Base-by-base conservation (phyloP, 2,797 vertebrate species). In the Psittacula echo region DNA sequence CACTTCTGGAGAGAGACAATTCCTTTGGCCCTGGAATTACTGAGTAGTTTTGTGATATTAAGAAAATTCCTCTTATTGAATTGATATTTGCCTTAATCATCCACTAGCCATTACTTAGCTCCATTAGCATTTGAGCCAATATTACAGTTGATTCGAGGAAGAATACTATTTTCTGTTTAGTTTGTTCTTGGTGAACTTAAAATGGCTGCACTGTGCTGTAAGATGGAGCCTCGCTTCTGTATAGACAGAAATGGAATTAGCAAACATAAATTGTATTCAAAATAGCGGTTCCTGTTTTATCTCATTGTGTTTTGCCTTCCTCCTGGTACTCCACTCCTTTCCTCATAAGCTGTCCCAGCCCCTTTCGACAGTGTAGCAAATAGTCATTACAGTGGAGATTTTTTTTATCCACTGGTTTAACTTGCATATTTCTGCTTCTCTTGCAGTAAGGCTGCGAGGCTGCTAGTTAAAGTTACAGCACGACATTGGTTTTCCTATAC, bases 401-500 rank as follows among this genome's bases (percentile, higher is more conserved):
- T 87, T 87, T 89, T 85, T 93, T 62, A 78, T 62, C 76, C 71
- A 24, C 45, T 87, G 90, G 87, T 86, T 95, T 94, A 60, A 73
- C 85, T 91, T 79, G 82, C 79, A 67, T 76, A 54, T 94, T 96
- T 76, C 80, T 95, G 92, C 73, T 56, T 42, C 80, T 70, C 56
- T 80, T 6, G 78, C 78, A 84, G 83, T 7, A 11, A 54, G 71
- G 66, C 90, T 87, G 88, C 5, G 29, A 61, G 84, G 50, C 78
- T 94, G 94, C 3, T 62, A 53, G 90, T 94, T 95, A 87, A 85
- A 89, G 91, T 95, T 96, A 73, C 89, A 95, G 95, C 89, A 85
- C 0, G 4, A 87, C 42, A 0, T 29, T 83, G 78, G 50, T 37
- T 89, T 79, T 75, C 88, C 90, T 89, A 7, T 70, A 21, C 1